phyloP scores from a whole-genome alignment of 2,888 invertebrate species.

The Sinotaia quadrata region DNA sequence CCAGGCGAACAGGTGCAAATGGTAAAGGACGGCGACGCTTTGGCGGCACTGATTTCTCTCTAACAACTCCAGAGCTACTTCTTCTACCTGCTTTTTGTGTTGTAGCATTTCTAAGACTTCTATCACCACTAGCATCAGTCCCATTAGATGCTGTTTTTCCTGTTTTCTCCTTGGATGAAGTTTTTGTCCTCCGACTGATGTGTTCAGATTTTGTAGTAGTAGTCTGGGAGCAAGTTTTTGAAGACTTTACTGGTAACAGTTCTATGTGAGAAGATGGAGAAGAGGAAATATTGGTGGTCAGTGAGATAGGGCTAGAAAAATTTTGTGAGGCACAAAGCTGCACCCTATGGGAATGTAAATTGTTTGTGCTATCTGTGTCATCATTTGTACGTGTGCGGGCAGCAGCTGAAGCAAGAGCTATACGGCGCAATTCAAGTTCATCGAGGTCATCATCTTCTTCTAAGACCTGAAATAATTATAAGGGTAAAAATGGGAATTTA shows the following conservation, averaged over 20 bases:
- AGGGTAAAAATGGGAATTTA: neutral
- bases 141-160: neutral
- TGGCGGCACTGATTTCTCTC: neutral
- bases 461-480: neutral
- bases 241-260: neutral
- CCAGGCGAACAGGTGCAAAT: constrained; percentile 15
- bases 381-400: constrained; percentile 17
- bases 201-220: neutral
- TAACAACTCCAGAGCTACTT: neutral
- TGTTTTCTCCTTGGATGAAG: too few relatives aligned
- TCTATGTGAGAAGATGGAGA: neutral
- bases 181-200: neutral
- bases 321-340: too few relatives aligned
- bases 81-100: constrained; percentile 6
- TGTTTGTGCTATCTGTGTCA: neutral
- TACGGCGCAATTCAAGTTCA: constrained; percentile 51
- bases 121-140: neutral
- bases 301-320: too few relatives aligned
- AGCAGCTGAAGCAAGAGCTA: constrained; percentile 55
- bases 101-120: neutral
- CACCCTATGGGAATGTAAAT: too few relatives aligned
- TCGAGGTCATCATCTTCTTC: constrained; percentile 52
- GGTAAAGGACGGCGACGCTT: constrained; percentile 10
- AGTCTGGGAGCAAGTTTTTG: neutral
- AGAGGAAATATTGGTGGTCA: neutral